Conservation (phyloP, 1,140 invertebrate species). For the Dolichoris vasculosae region DNA sequence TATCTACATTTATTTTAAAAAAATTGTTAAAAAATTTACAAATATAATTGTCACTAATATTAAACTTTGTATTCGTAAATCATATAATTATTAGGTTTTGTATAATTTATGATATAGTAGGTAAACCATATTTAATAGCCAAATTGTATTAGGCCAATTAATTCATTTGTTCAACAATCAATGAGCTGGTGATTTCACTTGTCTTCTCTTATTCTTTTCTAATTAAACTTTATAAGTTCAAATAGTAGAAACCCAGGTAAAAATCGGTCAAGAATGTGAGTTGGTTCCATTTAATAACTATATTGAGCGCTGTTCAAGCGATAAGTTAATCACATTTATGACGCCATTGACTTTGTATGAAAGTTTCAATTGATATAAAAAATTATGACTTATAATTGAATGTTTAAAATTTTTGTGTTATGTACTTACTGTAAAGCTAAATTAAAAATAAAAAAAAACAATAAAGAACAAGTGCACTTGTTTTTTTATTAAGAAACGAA, state of each 20-base stretch:
- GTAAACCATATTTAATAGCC: no score
- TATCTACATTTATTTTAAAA: no score
- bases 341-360: not conserved
- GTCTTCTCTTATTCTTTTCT: not conserved
- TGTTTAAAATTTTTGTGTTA: not conserved
- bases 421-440: not conserved
- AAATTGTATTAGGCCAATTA: no score
- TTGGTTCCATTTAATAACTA: not conserved
- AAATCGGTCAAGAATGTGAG: not conserved
- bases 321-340: not conserved
- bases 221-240: not conserved
- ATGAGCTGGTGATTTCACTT: not conserved
- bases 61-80: no score
- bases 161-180: no score
- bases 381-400: constrained; percentile 10
- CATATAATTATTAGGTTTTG: no score
- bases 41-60: no score
- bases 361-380: not conserved
- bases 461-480: no score
- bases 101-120: no score
- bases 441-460: no score
- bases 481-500: no score
- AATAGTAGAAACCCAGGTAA: not conserved
- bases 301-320: not conserved
- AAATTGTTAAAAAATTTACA: no score